Evolutionary conservation across 2,888 invertebrate species (phyloP), one percentile per base, ranked within the genome.

Genomic region (Apodemia duryi): DNA sequence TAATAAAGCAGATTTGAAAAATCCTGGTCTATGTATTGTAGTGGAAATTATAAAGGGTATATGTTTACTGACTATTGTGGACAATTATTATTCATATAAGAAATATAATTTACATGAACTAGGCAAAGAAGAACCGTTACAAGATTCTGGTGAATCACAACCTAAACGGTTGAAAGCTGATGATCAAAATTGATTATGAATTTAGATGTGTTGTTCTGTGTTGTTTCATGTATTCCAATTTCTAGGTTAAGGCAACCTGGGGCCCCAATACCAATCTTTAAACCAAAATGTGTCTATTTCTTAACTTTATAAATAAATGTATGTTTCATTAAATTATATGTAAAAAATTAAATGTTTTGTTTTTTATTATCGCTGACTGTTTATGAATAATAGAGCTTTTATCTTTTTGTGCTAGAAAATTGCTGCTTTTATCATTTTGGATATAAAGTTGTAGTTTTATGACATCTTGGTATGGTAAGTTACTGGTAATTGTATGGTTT

Each of bases 91-190:
- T 75, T 93, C 93, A 70, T 95, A 94, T 79, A 96, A 95, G 74
- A 98, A 97, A 81, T 98, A 96, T 85, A 98, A 98, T 90, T 88
- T 98, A 67, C 83, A 94, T 68, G 96, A 97, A 83, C 78, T 94
- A 70, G 86, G 85, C 74, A 91, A 91, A 74, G 88, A 88, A 7
- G 89, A 91, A 61, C 63, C 77, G 51, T 68, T 73, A n/a, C 85
- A 82, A 74, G 91, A 91, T 68, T 70, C 77, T 3, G 91, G 86
- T 66, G 91, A 76, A 72, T 83, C 83, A 52, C 84, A 88, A 77
- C 85, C 91, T 2, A 91, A 91, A 76, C 89, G 89, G 73, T 84
- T 88, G 70, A 91, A 91, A 74, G 77, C 82, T 72, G 81, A 81
- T 71, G 81, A 79, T 69, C 80, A 82, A 76, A 78, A 62, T 63